Conservation (phyloP, 2,797 vertebrate genomes). For the Coccyzus lansbergi region DNA sequence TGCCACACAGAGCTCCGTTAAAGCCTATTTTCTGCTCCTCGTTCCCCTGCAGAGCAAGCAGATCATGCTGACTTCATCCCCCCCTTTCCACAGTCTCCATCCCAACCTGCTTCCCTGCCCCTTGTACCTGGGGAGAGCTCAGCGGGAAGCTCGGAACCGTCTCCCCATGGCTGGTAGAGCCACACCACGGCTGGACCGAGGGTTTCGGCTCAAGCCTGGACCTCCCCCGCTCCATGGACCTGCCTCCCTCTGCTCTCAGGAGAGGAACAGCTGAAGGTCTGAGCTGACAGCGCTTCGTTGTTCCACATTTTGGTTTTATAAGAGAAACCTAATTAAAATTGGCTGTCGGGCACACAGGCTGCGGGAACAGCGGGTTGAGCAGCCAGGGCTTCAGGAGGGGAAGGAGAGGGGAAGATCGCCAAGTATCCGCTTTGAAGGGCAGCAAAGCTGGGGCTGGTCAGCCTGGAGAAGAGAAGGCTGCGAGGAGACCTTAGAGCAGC, state of each 20-base stretch:
- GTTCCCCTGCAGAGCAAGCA: not conserved
- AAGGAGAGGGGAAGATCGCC: not conserved
- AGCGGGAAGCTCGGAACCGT: not conserved
- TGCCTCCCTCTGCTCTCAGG: constrained; percentile 39
- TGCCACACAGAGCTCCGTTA: not conserved
- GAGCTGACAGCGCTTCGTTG: not conserved
- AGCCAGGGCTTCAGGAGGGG: not conserved
- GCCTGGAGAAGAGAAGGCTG: too few species aligned
- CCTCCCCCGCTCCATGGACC: not conserved
- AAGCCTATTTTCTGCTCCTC: not conserved
- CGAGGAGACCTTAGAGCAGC: too few species aligned
- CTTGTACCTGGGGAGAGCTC: constrained; percentile 23
- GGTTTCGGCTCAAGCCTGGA: accelerated
- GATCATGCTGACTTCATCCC: accelerated
- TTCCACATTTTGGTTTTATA: constrained; percentile 29
- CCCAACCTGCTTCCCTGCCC: not conserved
- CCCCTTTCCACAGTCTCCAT: not conserved
- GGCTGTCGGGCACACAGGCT: not conserved
- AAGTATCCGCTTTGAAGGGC: not conserved
- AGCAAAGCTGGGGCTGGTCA: not conserved
- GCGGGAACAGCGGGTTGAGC: not conserved
- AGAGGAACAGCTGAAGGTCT: not conserved
- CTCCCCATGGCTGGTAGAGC: not conserved
- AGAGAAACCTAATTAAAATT: constrained; percentile 46
- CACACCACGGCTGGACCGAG: not conserved